Evolutionary conservation across 1,140 invertebrate species (phyloP).

Genomic region (Caenorhabditis brenneri): DNA sequence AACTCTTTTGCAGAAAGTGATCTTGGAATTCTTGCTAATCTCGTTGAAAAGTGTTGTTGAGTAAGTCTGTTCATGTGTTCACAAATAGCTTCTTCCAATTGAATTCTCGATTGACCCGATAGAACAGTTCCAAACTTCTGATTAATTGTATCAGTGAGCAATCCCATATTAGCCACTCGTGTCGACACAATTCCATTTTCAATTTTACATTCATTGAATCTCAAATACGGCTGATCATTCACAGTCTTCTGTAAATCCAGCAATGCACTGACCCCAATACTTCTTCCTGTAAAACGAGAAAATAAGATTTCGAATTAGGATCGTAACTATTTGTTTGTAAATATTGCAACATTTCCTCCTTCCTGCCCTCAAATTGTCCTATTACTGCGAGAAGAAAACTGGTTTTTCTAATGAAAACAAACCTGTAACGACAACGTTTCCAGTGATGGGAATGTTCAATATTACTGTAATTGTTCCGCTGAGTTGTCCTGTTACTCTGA

Average conservation of each 20-base stretch:
- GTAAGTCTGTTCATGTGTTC: slow-evolving; percentile 46
- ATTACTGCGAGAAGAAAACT: neutral
- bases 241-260: slow-evolving; percentile 55
- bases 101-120: slow-evolving; percentile 40
- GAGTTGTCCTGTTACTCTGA: slow-evolving; percentile 53
- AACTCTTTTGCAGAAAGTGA: slow-evolving; percentile 49
- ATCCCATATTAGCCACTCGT: slow-evolving; percentile 54
- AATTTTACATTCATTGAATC: slow-evolving; percentile 49
- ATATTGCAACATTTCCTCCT: neutral
- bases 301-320: too few relatives aligned
- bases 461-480: slow-evolving; percentile 55
- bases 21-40: slow-evolving; percentile 42
- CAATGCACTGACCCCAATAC: slow-evolving; percentile 41
- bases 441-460: slow-evolving; percentile 51
- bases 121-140: slow-evolving; percentile 45
- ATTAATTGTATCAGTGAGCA: slow-evolving; percentile 58
- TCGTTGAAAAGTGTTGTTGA: slow-evolving; percentile 48
- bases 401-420: neutral
- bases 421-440: slow-evolving; percentile 53
- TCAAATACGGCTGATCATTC: slow-evolving; percentile 50
- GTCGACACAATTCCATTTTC: slow-evolving; percentile 53
- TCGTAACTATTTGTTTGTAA: too few relatives aligned
- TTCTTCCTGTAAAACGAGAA: neutral
- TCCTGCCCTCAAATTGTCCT: neutral
- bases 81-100: slow-evolving; percentile 50